phyloP scores from a whole-genome alignment of 2,888 invertebrate genomes.

The Epicampocera succincta region DNA sequence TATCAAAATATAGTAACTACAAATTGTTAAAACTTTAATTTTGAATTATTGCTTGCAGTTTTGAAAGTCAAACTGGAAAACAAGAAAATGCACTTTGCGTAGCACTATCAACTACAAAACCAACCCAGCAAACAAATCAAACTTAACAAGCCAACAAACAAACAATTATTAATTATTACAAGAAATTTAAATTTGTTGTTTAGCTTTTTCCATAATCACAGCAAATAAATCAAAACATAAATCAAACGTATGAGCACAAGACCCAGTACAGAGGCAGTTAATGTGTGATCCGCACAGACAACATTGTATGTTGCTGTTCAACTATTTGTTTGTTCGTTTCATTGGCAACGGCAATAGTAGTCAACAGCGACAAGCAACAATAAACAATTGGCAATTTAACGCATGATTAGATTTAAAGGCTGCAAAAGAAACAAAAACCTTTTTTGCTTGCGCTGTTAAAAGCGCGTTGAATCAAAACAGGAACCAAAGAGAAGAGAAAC shows the following conservation, averaged over 20 bases:
- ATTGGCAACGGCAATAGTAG: slow-evolving; percentile 23
- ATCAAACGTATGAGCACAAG: slow-evolving; percentile 40
- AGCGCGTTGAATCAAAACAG: slow-evolving; percentile 18
- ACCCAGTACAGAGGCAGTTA: not conserved
- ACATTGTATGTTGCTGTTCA: slow-evolving; percentile 31
- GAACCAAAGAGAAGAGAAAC: slow-evolving; percentile 17
- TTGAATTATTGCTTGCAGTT: slow-evolving; percentile 55
- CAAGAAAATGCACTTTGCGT: slow-evolving; percentile 67
- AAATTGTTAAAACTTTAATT: slow-evolving; percentile 18
- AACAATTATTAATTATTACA: slow-evolving; percentile 67
- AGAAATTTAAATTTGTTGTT: slow-evolving; percentile 49
- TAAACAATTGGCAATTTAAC: slow-evolving; percentile 63
- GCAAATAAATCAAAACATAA: slow-evolving; percentile 62
- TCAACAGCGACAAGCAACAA: slow-evolving; percentile 22
- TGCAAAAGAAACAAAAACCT: slow-evolving; percentile 1
- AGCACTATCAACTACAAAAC: slow-evolving; percentile 7
- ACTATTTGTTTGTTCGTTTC: slow-evolving; percentile 20
- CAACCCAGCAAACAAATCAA: slow-evolving; percentile 37
- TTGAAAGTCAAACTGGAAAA: slow-evolving; percentile 50
- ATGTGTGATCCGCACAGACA: slow-evolving; percentile 46
- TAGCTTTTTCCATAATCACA: slow-evolving; percentile 50
- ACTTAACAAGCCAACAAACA: not conserved
- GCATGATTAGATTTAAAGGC: slow-evolving; percentile 65
- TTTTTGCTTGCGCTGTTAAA: slow-evolving; percentile 18
- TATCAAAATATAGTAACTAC: not conserved